Conservation (phyloP, 92 coral and sea anemone species). For the Actinostola sp. region DNA sequence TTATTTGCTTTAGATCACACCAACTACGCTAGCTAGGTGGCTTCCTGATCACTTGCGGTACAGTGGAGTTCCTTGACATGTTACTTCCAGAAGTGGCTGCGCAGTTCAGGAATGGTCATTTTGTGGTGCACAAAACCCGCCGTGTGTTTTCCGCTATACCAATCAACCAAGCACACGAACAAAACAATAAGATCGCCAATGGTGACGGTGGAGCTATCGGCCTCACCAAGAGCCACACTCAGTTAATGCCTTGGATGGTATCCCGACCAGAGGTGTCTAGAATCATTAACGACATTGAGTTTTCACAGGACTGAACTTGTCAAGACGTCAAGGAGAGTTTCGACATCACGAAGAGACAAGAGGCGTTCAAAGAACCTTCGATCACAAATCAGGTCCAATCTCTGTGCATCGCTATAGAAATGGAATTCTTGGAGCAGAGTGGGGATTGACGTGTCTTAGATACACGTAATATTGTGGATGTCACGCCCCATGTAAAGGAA, state of each 20-base stretch:
- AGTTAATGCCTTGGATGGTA: constrained; percentile 52
- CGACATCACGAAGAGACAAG: constrained; percentile 29
- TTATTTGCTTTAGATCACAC: constrained; percentile 54
- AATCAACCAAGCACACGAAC: constrained; percentile 59
- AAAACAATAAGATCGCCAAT: constrained; percentile 49
- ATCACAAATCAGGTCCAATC: constrained; percentile 23
- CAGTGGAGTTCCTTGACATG: constrained; percentile 47
- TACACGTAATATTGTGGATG: not conserved
- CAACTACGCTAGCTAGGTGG: constrained; percentile 64
- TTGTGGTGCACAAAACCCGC: constrained; percentile 47
- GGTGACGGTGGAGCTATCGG: constrained; percentile 59
- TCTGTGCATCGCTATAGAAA: too few relatives aligned
- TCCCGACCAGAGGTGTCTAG: constrained; percentile 46
- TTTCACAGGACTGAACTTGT: constrained; percentile 6
- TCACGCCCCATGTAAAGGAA: too few relatives aligned
- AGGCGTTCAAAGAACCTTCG: constrained; percentile 20
- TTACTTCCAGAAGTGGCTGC: constrained; percentile 39
- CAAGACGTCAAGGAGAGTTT: constrained; percentile 30
- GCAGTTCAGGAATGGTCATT: constrained; percentile 53
- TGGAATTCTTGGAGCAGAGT: constrained; percentile 22
- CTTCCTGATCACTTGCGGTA: constrained; percentile 59
- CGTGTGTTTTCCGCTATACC: constrained; percentile 47
- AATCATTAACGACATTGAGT: constrained; percentile 16
- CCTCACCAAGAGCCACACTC: constrained; percentile 32
- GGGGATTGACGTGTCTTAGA: constrained; percentile 11